Evolutionary conservation across 2,888 invertebrate genomes (phyloP), one percentile per base, ranked within the genome.

Genomic region (Aricia artaxerxes): DNA sequence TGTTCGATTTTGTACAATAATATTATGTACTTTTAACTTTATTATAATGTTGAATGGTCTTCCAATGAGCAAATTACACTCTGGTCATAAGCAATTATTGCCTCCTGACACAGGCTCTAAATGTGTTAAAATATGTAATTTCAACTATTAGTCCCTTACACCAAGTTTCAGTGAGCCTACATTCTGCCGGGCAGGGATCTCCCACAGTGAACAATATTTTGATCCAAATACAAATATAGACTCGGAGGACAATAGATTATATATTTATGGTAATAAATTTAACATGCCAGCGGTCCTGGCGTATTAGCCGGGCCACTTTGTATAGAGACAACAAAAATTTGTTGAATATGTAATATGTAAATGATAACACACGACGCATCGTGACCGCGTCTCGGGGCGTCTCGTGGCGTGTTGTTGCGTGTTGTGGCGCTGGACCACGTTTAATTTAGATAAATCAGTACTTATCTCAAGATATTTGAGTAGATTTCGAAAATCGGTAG

Each of bases 291-390:
- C 13, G 57, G 11, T 16, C 57, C 57, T 57, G 57, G 57, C 57
- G 64, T 24, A 31, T 64, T 64, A 24, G 69, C 35, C 69, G 69
- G 35, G 69, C 75, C 75, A 75, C 75, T 75, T 75, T 75, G 75
- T 75, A 75, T 49, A 49, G 49, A 75, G 75, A 31, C 75, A 24
- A 75, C 75, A 75, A 75, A 49, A 75, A 44, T 44, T 75, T 75
- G 75, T 44, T 75, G 75, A 75, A 75, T 75, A 75, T 49, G 49
- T 75, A 49, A 49, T 75, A 75, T 75, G 75, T 75, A 75, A 75
- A 75, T 75, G 40, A 44, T 75, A 24, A 49, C 24, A 75, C 49
- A 44, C 75, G 44, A 69, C 13, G 69, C 69, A 69, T 69, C 69
- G 69, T 69, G 69, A 69, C 69, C 16, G 69, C 69, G 69, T 69